phyloP scores from a whole-genome alignment of 2,113 vertebrate species.

The Percopsis transmontana region DNA sequence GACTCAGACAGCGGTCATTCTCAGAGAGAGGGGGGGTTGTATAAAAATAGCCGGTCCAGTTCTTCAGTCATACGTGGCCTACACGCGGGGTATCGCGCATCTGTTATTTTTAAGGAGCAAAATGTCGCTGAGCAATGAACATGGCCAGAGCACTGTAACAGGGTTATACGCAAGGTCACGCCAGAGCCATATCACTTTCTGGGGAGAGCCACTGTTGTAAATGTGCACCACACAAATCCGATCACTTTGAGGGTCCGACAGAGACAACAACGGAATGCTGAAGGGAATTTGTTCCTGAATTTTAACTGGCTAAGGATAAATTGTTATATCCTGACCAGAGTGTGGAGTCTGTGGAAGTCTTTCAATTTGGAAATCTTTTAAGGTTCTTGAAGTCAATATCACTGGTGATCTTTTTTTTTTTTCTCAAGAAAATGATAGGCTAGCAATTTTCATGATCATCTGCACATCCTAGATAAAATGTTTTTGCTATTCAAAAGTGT shows the following conservation, averaged over 20 bases:
- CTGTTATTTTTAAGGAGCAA: slow-evolving; percentile 79
- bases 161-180: slow-evolving; percentile 64
- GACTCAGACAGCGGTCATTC: slow-evolving; percentile 59
- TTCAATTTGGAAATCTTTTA: too few species aligned
- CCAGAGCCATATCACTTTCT: slow-evolving; percentile 52
- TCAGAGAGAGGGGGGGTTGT: slow-evolving; percentile 19
- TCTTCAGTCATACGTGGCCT: slow-evolving; percentile 30
- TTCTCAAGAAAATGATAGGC: too few species aligned
- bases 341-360: too few species aligned
- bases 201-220: slow-evolving; percentile 47
- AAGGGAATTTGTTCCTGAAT: neutral
- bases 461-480: too few species aligned
- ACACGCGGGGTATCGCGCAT: slow-evolving; percentile 59
- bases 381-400: too few species aligned
- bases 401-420: too few species aligned
- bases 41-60: slow-evolving; percentile 65
- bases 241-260: slow-evolving; percentile 18
- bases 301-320: too few species aligned
- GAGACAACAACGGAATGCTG: slow-evolving; percentile 18
- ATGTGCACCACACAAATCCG: slow-evolving; percentile 42
- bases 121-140: slow-evolving; percentile 71
- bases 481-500: too few species aligned
- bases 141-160: slow-evolving; percentile 58
- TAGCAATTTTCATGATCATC: too few species aligned
- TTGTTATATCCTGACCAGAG: too few species aligned